A percentile compares a stretch with the other conserved stretches of the same genome.
Conservation (phyloP, 2,888 invertebrate species). For the Scaptomyza flava region DNA sequence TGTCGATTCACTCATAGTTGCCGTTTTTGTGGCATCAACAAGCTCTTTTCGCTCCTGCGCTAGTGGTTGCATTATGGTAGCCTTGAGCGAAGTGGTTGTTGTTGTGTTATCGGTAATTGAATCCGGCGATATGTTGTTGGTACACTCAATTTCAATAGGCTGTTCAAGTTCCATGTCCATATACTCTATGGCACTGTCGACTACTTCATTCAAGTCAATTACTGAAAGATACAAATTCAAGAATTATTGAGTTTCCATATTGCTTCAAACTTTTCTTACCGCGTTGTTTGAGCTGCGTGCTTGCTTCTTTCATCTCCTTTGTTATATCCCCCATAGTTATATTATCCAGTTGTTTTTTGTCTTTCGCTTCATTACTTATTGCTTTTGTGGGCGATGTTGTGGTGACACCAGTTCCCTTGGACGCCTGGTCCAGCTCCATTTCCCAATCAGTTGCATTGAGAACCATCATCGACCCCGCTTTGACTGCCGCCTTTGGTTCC, state of each 20-base stretch:
- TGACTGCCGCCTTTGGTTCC: slow-evolving; percentile 35
- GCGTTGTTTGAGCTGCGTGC: slow-evolving; percentile 50
- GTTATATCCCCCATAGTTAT: slow-evolving; percentile 62
- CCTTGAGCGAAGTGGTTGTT: slow-evolving; percentile 43
- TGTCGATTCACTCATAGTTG: slow-evolving; percentile 9
- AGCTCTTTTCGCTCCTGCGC: slow-evolving; percentile 30
- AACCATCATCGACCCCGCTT: slow-evolving; percentile 65
- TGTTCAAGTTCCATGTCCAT: slow-evolving; percentile 73
- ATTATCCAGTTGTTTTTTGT: slow-evolving; percentile 67
- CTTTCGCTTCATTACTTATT: slow-evolving; percentile 43
- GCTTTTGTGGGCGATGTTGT: slow-evolving; percentile 32
- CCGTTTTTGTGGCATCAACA: slow-evolving; percentile 13
- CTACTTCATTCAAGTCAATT: slow-evolving; percentile 63
- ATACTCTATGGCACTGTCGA: slow-evolving; percentile 66
- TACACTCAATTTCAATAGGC: slow-evolving; percentile 65
- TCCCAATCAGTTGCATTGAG: slow-evolving; percentile 86
- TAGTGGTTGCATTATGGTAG: slow-evolving; percentile 34
- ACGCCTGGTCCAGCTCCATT: slow-evolving; percentile 86
- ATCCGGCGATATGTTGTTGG: slow-evolving; percentile 58
- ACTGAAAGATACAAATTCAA: slow-evolving; percentile 36
- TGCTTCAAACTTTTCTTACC: slow-evolving; percentile 39
- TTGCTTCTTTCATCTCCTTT: slow-evolving; percentile 19
- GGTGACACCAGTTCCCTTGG: slow-evolving; percentile 51
- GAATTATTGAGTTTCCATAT: not conserved
- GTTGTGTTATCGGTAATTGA: slow-evolving; percentile 17